Percentiles rank a stretch among this genome's conserved stretches.
Conservation (phyloP, 64 coral and sea anemone genomes). For the Catalaphyllia jardinei region DNA sequence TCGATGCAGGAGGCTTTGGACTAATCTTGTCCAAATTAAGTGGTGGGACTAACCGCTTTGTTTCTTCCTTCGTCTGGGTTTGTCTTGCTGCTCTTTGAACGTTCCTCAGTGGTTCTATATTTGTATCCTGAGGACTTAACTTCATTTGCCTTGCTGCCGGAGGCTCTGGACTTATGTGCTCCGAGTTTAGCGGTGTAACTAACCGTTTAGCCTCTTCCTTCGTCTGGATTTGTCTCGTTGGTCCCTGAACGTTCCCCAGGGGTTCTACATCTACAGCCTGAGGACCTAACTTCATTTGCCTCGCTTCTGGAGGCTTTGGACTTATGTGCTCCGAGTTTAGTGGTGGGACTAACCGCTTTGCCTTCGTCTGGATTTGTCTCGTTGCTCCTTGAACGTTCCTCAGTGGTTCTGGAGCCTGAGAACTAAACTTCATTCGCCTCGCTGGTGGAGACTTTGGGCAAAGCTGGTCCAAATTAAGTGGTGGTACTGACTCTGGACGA, state of each 20-base stretch:
- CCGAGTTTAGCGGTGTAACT: not conserved
- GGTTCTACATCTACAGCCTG: not conserved
- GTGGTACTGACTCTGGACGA: not conserved
- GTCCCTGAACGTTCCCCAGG: not conserved
- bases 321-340: not conserved
- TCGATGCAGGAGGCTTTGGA: not conserved
- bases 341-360: not conserved
- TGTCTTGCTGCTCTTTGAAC: not conserved
- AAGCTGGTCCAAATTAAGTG: not conserved
- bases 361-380: not conserved
- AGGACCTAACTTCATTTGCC: not conserved
- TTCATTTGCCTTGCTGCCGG: not conserved
- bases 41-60: too few relatives aligned
- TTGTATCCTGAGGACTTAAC: not conserved
- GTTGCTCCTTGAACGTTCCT: not conserved
- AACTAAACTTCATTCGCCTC: not conserved
- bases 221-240: not conserved
- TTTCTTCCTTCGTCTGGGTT: not conserved
- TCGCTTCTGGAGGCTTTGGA: not conserved
- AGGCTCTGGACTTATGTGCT: too few relatives aligned
- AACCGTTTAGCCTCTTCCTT: not conserved
- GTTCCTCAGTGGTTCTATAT: not conserved
- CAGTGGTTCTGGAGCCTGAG: not conserved
- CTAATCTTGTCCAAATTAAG: not conserved
- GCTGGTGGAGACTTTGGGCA: not conserved